Evolutionary conservation across 2,888 invertebrate genomes (phyloP), one percentile per base, ranked within the genome.

Genomic region (Brachyopa scutellaris): DNA sequence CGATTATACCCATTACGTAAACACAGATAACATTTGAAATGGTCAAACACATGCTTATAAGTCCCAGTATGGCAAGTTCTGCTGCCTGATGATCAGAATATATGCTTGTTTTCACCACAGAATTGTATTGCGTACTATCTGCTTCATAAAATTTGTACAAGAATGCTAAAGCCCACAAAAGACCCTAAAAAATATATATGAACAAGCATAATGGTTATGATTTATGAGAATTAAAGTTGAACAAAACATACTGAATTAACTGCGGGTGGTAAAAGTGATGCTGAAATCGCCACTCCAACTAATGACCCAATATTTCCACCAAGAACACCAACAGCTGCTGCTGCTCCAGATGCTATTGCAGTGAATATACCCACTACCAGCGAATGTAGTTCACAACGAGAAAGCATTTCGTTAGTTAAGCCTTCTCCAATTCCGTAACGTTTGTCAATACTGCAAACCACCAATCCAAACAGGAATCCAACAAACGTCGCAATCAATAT

Each of bases 211-310:
- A n/a, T n/a, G n/a, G n/a, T n/a, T n/a, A n/a, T n/a, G n/a, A n/a
- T n/a, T n/a, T n/a, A n/a, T n/a, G n/a, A n/a, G n/a, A n/a, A n/a
- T n/a, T n/a, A n/a, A n/a, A n/a, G n/a, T n/a, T n/a, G 77, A 40
- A 62, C 15, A 78, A 67, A 15, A 31, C 82, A 73, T 66, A 93
- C 95, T 76, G 95, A 94, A 90, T 96, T 96, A 1, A 96, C 95
- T 61, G 95, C 95, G 2, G 96, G 95, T 0, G 96, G 96, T 70
- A 96, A 90, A 11, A 96, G 89, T 0, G 96, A 95, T 0, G 95
- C 95, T 0, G 96, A 96, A 85, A 96, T 96, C 2, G 96, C 96
- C 3, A 96, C 96, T 2, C 96, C 96, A 0, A 95, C 95, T 5
- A 96, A 90, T 0, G 95, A 95, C 0, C 95, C 94, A 2, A 94